Conservation (phyloP, 2,797 vertebrate genomes). For the Chelon auratus region DNA sequence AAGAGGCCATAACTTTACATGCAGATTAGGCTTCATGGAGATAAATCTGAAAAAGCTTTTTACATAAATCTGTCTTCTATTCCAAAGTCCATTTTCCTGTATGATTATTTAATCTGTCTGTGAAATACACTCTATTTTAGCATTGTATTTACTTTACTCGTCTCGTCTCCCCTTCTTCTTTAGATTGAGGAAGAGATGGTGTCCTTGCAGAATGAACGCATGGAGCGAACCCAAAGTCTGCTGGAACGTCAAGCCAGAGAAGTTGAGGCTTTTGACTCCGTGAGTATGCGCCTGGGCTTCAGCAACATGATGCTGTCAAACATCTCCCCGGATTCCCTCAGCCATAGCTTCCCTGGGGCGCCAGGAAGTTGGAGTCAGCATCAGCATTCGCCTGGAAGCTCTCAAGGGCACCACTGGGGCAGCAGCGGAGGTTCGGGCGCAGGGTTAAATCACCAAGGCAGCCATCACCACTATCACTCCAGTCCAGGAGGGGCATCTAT, state of each 20-base stretch:
- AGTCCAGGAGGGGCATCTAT: slow-evolving; percentile 91
- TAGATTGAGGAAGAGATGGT: slow-evolving; percentile 99
- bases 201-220: slow-evolving; percentile 94
- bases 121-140: not conserved
- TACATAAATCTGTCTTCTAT: not conserved
- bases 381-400: slow-evolving; percentile 85
- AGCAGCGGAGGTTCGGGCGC: slow-evolving; percentile 80
- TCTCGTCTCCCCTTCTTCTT: not conserved
- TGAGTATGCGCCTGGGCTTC: slow-evolving; percentile 99
- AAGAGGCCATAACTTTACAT: too few species aligned
- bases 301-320: slow-evolving; percentile 99
- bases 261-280: slow-evolving; percentile 98
- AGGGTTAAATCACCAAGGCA: slow-evolving; percentile 86
- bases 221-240: slow-evolving; percentile 94
- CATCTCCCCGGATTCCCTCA: slow-evolving; percentile 96
- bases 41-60: not conserved
- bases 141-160: not conserved
- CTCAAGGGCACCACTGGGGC: slow-evolving; percentile 92
- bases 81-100: not conserved
- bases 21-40: too few species aligned
- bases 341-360: slow-evolving; percentile 97
- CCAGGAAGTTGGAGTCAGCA: slow-evolving; percentile 92
- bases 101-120: not conserved
- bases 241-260: slow-evolving; percentile 98
- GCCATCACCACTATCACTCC: slow-evolving; percentile 89